Evolutionary conservation across 2,888 invertebrate genomes (phyloP).

Genomic region (Plutella xylostella): DNA sequence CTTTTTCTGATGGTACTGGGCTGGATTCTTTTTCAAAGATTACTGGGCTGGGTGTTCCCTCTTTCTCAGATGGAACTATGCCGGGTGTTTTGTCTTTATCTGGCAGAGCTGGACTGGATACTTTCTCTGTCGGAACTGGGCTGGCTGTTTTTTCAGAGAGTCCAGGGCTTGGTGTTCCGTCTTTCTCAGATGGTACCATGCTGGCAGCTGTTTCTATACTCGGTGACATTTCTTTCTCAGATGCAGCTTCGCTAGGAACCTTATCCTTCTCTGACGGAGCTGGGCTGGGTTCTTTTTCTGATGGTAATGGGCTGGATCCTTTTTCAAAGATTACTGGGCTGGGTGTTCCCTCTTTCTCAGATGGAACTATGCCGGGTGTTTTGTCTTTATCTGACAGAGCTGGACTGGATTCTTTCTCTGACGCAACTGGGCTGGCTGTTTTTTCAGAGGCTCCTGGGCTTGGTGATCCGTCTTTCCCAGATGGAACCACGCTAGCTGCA

Average conservation of each 20-base stretch:
- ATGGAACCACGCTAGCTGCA: background rate
- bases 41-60: too few species aligned
- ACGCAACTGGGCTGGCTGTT: background rate
- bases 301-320: background rate
- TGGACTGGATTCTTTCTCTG: background rate
- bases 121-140: background rate
- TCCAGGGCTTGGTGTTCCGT: too few species aligned
- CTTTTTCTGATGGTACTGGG: background rate
- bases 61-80: background rate
- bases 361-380: too few species aligned
- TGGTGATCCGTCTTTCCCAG: background rate
- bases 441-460: background rate
- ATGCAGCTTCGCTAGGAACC: background rate
- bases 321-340: background rate
- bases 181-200: too few species aligned
- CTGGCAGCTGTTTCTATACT: too few species aligned
- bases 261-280: slow-evolving; percentile 23
- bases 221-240: background rate
- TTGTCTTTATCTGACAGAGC: background rate
- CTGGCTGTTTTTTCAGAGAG: too few species aligned
- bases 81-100: background rate
- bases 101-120: background rate
- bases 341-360: background rate
- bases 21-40: background rate
- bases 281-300: slow-evolving; percentile 33